A percentile compares a stretch with the other conserved stretches of the same genome.
These are phyloP conservation scores for Nannoperca obscura DNA, from an alignment of 2,797 vertebrate species.

Conservation along the genomic window DNA sequence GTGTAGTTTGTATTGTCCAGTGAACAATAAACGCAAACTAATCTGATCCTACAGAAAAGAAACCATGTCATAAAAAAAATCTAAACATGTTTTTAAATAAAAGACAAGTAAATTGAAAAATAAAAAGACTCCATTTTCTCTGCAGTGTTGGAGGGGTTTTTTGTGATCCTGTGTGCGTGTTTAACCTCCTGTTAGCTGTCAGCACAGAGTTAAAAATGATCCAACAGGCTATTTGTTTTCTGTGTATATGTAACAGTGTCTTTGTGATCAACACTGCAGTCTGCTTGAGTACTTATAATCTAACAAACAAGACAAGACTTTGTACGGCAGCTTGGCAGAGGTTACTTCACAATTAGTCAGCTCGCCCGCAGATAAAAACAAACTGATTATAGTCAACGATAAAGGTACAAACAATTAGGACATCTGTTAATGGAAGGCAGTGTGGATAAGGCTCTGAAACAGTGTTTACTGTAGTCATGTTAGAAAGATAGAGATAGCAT, in stretches of 20 bases:
- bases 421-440: too few relatives aligned
- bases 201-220: not conserved
- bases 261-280: slow-evolving; percentile 6
- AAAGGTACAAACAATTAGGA: not conserved
- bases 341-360: slow-evolving; percentile 24
- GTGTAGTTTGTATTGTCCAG: not conserved
- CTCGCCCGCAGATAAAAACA: not conserved
- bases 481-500: not conserved
- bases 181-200: not conserved
- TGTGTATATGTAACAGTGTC: slow-evolving; percentile 29
- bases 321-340: slow-evolving; percentile 1
- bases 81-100: not conserved
- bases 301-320: slow-evolving; percentile 29
- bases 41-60: not conserved
- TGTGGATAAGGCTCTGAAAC: not conserved
- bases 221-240: slow-evolving; percentile 16
- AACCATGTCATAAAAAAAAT: not conserved
- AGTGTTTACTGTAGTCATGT: not conserved
- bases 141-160: not conserved
- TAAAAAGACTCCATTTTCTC: not conserved
- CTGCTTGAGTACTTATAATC: slow-evolving; percentile 11
- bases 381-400: not conserved
- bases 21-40: slow-evolving; percentile 13
- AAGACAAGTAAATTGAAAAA: not conserved
- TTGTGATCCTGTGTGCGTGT: slow-evolving; percentile 2